These are phyloP conservation scores for Microcebus griseorufus DNA, from an alignment of 2,113 vertebrate genomes.

Conservation along the genomic window DNA sequence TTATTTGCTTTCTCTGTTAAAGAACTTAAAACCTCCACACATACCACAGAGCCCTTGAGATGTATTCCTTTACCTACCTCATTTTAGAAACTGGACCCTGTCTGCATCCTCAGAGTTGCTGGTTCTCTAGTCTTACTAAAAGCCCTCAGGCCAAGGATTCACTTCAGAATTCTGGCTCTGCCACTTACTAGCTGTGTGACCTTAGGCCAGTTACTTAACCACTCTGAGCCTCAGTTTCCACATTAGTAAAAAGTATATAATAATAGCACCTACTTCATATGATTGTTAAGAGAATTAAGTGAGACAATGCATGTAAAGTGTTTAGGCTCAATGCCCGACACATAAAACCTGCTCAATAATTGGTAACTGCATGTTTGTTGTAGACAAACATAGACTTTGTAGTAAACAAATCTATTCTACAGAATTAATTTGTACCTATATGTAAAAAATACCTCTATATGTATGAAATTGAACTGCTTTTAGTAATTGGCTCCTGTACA, in stretches of 20 bases:
- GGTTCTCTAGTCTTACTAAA: constrained; percentile 1
- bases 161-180: constrained; percentile 24
- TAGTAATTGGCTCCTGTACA: not conserved
- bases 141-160: not conserved
- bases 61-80: not conserved
- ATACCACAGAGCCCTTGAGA: constrained; percentile 49
- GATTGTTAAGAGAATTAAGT: constrained; percentile 13
- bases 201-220: not conserved
- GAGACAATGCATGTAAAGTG: not conserved
- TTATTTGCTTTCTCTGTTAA: constrained; percentile 55
- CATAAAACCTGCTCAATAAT: not conserved
- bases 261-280: not conserved
- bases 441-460: not conserved
- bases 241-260: not conserved
- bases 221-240: constrained; percentile 36
- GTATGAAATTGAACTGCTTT: not conserved
- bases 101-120: not conserved
- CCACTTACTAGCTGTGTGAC: not conserved
- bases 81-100: not conserved
- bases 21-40: not conserved
- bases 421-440: not conserved
- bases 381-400: constrained; percentile 9
- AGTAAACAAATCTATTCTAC: not conserved
- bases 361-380: not conserved
- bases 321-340: not conserved